These are phyloP conservation scores for Dicerorhinus sumatrensis DNA, from an alignment of 2,113 vertebrate species.

Conservation along the genomic window DNA sequence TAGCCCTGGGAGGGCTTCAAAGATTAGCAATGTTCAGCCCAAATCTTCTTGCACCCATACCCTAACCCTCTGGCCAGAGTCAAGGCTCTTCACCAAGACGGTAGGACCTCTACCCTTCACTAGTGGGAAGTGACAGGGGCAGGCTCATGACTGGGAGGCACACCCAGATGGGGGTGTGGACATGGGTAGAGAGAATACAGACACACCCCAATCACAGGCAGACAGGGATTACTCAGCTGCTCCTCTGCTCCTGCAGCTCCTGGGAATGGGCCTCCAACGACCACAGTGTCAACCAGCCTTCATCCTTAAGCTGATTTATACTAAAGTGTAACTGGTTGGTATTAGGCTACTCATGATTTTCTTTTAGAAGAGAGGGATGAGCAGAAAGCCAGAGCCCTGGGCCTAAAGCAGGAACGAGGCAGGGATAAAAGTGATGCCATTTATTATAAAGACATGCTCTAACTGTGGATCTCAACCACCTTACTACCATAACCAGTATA, in stretches of 20 bases:
- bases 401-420: background rate
- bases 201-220: background rate
- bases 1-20: background rate
- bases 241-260: background rate
- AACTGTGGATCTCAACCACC: background rate
- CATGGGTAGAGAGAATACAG: background rate
- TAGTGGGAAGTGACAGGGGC: background rate
- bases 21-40: background rate
- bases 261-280: background rate
- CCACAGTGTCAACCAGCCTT: background rate
- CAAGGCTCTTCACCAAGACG: background rate
- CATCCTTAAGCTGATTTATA: slow-evolving; percentile 12
- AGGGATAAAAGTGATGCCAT: background rate
- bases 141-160: background rate
- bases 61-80: background rate
- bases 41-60: background rate
- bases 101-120: background rate
- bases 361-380: slow-evolving; percentile 8
- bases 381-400: background rate
- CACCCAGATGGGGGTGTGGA: background rate
- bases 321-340: background rate
- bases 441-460: background rate
- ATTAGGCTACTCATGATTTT: background rate
- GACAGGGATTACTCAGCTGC: background rate
- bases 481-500: background rate